Conservation (phyloP, 2,113 vertebrate genomes). For the Nesoenas mayeri region DNA sequence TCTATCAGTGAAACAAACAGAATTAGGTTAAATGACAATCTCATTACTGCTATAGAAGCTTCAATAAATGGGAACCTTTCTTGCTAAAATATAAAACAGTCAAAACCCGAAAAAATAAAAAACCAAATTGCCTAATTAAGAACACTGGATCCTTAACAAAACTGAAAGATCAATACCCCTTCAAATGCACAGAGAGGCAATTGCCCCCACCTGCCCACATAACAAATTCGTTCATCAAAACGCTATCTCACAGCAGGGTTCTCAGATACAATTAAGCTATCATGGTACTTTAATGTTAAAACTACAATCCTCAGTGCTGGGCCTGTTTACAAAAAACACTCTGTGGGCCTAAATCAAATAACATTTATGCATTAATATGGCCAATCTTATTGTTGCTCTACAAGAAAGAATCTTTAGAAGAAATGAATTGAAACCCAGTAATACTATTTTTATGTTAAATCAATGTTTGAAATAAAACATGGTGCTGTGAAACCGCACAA, state of each 20-base stretch:
- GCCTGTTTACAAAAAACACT: neutral
- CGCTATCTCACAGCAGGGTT: slow-evolving; percentile 4
- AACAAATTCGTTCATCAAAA: slow-evolving; percentile 38
- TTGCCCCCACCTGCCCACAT: slow-evolving; percentile 19
- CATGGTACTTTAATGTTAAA: neutral
- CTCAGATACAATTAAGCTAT: neutral
- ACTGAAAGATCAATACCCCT: slow-evolving; percentile 61
- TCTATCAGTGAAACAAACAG: slow-evolving; percentile 53
- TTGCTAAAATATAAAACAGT: slow-evolving; percentile 16
- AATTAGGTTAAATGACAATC: slow-evolving; percentile 66
- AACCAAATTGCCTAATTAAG: slow-evolving; percentile 50
- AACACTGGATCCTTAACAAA: slow-evolving; percentile 22
- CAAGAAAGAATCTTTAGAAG: neutral
- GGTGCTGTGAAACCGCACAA: neutral
- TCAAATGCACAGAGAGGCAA: slow-evolving; percentile 33
- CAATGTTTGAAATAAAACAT: neutral
- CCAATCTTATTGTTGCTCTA: neutral
- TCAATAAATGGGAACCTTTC: slow-evolving; percentile 54
- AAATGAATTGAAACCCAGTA: neutral
- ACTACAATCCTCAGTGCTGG: neutral
- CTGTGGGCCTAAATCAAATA: neutral
- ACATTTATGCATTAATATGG: neutral
- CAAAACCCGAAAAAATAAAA: slow-evolving; percentile 32
- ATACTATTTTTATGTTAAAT: neutral
- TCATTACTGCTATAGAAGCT: slow-evolving; percentile 57